Evolutionary conservation across 2,113 vertebrate genomes (phyloP).

Genomic region (Saguinus midas): DNA sequence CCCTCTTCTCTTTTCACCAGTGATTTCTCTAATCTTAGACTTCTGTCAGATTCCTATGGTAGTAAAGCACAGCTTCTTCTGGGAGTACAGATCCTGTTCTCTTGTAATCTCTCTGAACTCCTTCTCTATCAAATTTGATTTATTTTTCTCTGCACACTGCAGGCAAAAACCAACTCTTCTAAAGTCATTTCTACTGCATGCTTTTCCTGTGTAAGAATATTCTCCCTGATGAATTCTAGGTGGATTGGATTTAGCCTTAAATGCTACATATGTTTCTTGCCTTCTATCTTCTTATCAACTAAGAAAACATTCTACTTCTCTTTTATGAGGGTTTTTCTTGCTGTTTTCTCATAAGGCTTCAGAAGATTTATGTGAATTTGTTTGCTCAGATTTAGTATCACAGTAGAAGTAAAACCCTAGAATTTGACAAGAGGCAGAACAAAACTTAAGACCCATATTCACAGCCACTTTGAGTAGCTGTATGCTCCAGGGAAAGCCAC

Average conservation of each 20-base stretch:
- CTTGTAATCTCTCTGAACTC: background rate
- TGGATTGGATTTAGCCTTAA: background rate
- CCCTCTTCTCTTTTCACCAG: background rate
- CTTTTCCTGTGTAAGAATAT: background rate
- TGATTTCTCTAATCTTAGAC: background rate
- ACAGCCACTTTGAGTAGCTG: background rate
- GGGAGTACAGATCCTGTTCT: background rate
- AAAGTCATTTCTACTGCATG: background rate
- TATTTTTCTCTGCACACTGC: background rate
- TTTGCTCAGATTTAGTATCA: background rate
- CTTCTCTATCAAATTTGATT: background rate
- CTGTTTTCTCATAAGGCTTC: background rate
- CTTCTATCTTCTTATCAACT: background rate
- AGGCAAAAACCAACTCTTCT: background rate
- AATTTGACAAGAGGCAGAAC: background rate
- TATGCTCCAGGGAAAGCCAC: background rate
- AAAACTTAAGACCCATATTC: background rate
- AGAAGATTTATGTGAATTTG: background rate
- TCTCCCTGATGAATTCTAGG: background rate
- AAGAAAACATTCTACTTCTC: background rate
- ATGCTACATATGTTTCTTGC: background rate
- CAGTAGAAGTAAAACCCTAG: background rate
- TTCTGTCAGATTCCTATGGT: background rate
- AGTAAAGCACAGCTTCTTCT: background rate
- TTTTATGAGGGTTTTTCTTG: background rate